Base-by-base conservation (phyloP, 1,140 invertebrate species). In the Trinorchestia longiramus region DNA sequence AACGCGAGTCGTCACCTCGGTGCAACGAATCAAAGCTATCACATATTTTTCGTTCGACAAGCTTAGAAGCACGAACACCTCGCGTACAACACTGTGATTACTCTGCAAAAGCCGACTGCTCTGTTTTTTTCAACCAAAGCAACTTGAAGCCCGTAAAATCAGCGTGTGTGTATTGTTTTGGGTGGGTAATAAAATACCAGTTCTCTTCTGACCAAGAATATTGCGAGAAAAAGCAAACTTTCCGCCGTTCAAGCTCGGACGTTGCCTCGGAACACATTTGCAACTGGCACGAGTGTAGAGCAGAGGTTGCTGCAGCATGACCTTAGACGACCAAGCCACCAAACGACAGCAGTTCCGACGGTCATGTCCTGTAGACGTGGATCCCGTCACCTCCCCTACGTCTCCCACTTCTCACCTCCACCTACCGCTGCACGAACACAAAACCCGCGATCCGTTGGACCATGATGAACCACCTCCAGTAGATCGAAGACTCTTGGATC, bases 321-420 rank as follows among this genome's bases (percentile, higher is more conserved):
- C 92, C 92, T 45, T 94, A 94, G 92, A 94, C 92, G 92, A 94
- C 44, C 44, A 44, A 40, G 92, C 92, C 40, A 94, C 36, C 92
- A 94, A 94, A 43, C 43, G 92, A 94, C 92, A 45, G 43, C 92
- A 94, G 43, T 45, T 94, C 43, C 92, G 92, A 44, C 44, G 92
- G 43, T 94, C 92, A 94, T 94, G 92, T 94, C 92, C 43, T 45
- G 44, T 47, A 94, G 92, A 94, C 92, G 36, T 94, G 41, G 92
- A 44, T 45, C 92, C 92, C 40, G 44, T 94, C 23, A 94, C 43
- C 92, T 45, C 92, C 19, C 92, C 92, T 40, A n/a, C 92, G 0
- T 94, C 92, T 94, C 43, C 43, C 92, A 43, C 43, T n/a, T 23
- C 40, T 45, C 88, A 90, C 36, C 92, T 94, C 40, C 92, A 43